Base-by-base conservation (phyloP, 2,888 invertebrate species). In the Brachypterus glaber region DNA sequence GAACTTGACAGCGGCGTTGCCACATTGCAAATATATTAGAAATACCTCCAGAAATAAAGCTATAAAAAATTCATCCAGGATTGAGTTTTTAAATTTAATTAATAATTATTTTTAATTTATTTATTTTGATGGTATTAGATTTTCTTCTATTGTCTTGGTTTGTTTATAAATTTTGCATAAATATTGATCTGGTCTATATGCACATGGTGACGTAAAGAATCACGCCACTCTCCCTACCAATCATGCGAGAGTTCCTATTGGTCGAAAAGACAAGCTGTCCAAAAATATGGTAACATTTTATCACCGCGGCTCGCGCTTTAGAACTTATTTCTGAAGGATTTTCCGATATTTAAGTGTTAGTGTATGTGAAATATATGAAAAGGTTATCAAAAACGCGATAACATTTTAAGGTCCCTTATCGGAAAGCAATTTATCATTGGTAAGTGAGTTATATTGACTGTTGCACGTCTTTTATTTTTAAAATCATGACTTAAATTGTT, bases 241-340 rank as follows among this genome's bases (percentile, higher is more conserved):
- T 37, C 34, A 37, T 18, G 26, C 5, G 12, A n/a, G 11, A 13
- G 2, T 13, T 33, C 30, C 39, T 37, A 48, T 48, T 48, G 48
- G 48, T 33, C 12, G 45, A 41, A 25, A 13, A 30, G 18, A 14
- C 15, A 24, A 39, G 34, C 35, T 36, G 40, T 46, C 48, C 52
- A 49, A 49, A 50, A 47, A 49, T 49, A 47, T 46, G 33, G 43
- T 41, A 40, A 39, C 44, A 48, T 43, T 48, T 49, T 45, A 39
- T 45, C 34, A 26, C 29, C 33, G 43, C 41, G 36, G 25, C 29
- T 30, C 38, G 30, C 18, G 4, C 25, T 12, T 35, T 31, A n/a
- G 9, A 11, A 3, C n/a, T 13, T 35, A 30, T 15, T 15, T 27
- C 11, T 8, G 14, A 11, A 11, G 12, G 9, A 30, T 13, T 13